Evolutionary conservation across 2,888 invertebrate species (phyloP), one percentile per base, ranked within the genome.

Genomic region (Furcula furcula): DNA sequence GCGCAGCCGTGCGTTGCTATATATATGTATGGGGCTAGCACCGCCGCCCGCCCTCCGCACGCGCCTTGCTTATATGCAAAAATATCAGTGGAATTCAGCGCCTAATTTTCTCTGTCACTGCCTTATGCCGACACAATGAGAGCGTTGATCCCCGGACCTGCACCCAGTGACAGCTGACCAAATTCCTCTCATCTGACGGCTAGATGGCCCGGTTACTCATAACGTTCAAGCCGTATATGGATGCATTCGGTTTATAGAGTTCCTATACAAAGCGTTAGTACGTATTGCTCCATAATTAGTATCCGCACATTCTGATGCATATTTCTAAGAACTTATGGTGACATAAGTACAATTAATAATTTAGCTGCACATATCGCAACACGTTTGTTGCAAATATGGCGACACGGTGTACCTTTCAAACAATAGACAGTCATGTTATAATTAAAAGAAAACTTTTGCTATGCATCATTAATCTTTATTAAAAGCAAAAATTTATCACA

Each of bases 41-140:
- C 65, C 54, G 56, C 58, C 79, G 78, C 79, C 82, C 84, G 82
- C 77, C 76, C 79, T 75, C 66, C 71, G 65, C 65, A 46, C 62
- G 53, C 12, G 12, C 12, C 23, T 61, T 76, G 75, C 72, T 62
- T 71, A 74, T 65, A 79, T 78, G 82, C 83, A 78, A 84, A 87
- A 86, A 87, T 84, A 87, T 75, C 77, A 58, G 68, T 67, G 83
- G 86, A 87, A 86, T 87, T 70, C 68, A 69, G 70, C 76, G 78
- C 83, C 81, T 76, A 85, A 86, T 87, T 86, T 74, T 71, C 65
- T 65, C 82, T 87, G 85, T 82, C 84, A 78, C 79, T 81, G 78
- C 72, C 75, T 75, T 66, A 67, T 64, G 67, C 71, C 70, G 74
- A 71, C 79, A 85, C 86, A 86, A 83, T 84, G 86, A 65, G 87